These are phyloP conservation scores for Acinonyx jubatus DNA, from an alignment of 2,113 vertebrate genomes.

Conservation along the genomic window DNA sequence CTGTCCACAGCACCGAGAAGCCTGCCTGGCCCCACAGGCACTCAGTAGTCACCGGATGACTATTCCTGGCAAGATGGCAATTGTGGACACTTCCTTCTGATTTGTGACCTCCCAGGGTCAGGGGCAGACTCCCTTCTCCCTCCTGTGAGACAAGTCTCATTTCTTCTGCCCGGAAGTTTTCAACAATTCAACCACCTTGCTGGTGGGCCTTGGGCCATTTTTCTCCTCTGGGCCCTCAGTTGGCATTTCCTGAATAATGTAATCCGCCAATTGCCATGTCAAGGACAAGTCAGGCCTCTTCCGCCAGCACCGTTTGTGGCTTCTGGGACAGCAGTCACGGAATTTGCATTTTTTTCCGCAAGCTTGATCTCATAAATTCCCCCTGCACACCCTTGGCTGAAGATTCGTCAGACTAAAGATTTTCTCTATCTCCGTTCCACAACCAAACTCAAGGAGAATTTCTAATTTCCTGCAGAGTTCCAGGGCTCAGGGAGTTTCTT, in stretches of 20 bases:
- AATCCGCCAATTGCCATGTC: neutral
- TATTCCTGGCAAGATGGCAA: neutral
- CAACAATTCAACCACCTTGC: neutral
- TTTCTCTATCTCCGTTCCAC: constrained; percentile 40
- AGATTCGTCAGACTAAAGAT: neutral
- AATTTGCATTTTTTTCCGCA: neutral
- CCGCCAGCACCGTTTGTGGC: neutral
- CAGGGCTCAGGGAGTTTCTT: neutral
- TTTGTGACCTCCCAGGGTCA: neutral
- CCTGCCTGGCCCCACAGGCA: fast-evolving
- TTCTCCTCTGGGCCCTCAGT: neutral
- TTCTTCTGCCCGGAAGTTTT: neutral
- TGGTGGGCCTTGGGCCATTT: neutral
- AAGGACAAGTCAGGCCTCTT: neutral
- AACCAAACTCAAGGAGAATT: constrained; percentile 52
- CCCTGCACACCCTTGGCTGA: neutral
- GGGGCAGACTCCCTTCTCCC: neutral
- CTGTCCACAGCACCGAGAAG: neutral
- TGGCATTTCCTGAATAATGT: neutral
- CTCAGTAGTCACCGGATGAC: neutral
- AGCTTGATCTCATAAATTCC: constrained; percentile 44
- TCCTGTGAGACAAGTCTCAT: neutral
- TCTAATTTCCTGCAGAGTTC: neutral
- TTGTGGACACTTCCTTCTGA: neutral
- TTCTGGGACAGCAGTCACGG: neutral